Percentiles rank a stretch among this genome's conserved stretches.
phyloP scores from a whole-genome alignment of 2,113 vertebrate genomes.

The Peromyscus polionotus region DNA sequence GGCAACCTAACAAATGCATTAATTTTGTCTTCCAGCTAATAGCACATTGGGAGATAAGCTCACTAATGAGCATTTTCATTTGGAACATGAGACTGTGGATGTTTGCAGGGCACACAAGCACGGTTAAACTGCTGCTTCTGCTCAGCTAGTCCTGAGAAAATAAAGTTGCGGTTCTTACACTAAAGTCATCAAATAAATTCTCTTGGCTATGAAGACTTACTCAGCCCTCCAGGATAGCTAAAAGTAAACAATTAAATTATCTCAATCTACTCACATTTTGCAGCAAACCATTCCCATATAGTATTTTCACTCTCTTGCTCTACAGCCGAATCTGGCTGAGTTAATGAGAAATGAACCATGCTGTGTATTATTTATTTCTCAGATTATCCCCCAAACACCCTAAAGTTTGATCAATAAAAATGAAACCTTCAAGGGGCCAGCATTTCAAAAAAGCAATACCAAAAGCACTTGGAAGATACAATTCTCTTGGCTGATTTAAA shows the following conservation, averaged over 20 bases:
- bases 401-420: conserved; percentile 68
- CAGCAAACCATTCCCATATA: conserved; percentile 52
- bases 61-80: conserved; percentile 59
- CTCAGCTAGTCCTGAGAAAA: conserved; percentile 7
- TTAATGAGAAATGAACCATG: conserved; percentile 69
- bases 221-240: conserved; percentile 25
- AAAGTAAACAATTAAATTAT: conserved; percentile 70
- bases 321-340: conserved; percentile 20
- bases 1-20: conserved; percentile 62
- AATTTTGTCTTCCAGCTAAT: conserved; percentile 56
- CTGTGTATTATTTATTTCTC: conserved; percentile 67
- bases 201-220: conserved; percentile 30
- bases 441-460: conserved; percentile 39
- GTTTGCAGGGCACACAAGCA: conserved; percentile 16
- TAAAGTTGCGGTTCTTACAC: conserved; percentile 37
- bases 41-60: conserved; percentile 39
- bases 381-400: conserved; percentile 48
- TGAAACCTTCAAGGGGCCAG: conserved; percentile 47
- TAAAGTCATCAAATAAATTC: conserved; percentile 62
- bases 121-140: conserved; percentile 24
- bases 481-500: conserved; percentile 47
- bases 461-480: not conserved
- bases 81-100: not conserved
- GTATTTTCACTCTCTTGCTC: conserved; percentile 24
- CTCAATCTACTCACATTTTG: conserved; percentile 44